phyloP scores from a whole-genome alignment of 1,140 invertebrate species.

The Magallana gigas region DNA sequence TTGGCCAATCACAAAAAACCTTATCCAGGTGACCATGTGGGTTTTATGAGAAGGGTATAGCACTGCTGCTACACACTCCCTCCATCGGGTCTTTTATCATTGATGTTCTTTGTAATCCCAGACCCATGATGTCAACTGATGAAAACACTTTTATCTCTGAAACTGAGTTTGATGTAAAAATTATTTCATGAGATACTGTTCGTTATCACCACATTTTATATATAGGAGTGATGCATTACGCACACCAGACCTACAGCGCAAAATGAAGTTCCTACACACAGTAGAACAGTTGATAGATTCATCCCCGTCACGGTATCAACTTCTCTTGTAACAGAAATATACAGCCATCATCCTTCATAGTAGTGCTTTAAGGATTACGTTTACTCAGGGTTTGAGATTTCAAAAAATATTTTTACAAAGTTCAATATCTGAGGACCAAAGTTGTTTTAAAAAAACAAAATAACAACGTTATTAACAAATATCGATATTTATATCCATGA shows the following conservation, averaged over 20 bases:
- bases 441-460: too few species aligned
- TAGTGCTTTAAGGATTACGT: too few species aligned
- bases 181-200: not conserved
- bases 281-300: not conserved
- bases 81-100: not conserved
- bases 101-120: too few species aligned
- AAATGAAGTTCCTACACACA: not conserved
- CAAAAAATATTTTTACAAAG: too few species aligned
- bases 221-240: not conserved
- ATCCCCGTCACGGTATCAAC: not conserved
- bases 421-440: too few species aligned
- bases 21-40: not conserved
- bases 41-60: not conserved
- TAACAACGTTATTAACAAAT: too few species aligned
- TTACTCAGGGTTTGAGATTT: too few species aligned
- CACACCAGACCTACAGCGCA: not conserved
- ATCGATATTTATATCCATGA: too few species aligned
- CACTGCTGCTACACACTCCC: not conserved
- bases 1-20: not conserved
- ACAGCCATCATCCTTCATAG: not conserved
- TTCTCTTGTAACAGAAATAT: not conserved
- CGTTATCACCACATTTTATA: too few species aligned
- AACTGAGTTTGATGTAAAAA: not conserved
- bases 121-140: not conserved
- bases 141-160: not conserved